Percentiles rank a stretch among this genome's conserved stretches.
phyloP scores from a whole-genome alignment of 2,888 invertebrate species.

The Eupelmus urozonus region DNA sequence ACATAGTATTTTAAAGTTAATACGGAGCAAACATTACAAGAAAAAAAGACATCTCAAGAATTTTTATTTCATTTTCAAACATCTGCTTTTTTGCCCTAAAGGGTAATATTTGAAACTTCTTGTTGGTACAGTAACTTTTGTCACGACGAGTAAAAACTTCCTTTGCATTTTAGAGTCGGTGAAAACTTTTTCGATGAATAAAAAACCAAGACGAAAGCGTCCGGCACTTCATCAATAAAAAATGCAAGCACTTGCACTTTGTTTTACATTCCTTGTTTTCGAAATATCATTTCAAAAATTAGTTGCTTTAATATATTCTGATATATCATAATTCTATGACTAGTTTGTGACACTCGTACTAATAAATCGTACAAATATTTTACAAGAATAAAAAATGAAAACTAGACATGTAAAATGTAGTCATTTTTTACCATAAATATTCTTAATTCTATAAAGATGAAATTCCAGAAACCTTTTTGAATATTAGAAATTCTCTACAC shows the following conservation, averaged over 20 bases:
- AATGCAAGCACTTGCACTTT: slow-evolving; percentile 12
- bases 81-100: background rate
- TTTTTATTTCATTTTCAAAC: slow-evolving; percentile 24
- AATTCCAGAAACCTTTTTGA: no score
- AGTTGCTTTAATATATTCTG: no score
- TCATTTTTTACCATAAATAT: no score
- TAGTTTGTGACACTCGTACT: no score
- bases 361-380: no score
- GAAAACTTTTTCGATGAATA: slow-evolving; percentile 52
- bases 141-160: slow-evolving; percentile 1
- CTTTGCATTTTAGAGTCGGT: slow-evolving; percentile 30
- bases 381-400: no score
- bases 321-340: no score
- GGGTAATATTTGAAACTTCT: slow-evolving; percentile 1
- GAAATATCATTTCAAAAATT: background rate
- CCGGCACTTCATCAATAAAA: slow-evolving; percentile 26
- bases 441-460: no score
- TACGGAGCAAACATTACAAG: background rate
- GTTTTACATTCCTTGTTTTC: background rate
- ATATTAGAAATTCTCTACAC: no score
- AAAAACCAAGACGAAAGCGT: slow-evolving; percentile 37
- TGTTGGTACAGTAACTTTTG: slow-evolving; percentile 19
- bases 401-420: no score
- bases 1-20: slow-evolving; percentile 49
- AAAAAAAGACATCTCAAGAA: slow-evolving; percentile 14